Conservation (phyloP, 2,797 vertebrate species). For the Nannoperca australis region DNA sequence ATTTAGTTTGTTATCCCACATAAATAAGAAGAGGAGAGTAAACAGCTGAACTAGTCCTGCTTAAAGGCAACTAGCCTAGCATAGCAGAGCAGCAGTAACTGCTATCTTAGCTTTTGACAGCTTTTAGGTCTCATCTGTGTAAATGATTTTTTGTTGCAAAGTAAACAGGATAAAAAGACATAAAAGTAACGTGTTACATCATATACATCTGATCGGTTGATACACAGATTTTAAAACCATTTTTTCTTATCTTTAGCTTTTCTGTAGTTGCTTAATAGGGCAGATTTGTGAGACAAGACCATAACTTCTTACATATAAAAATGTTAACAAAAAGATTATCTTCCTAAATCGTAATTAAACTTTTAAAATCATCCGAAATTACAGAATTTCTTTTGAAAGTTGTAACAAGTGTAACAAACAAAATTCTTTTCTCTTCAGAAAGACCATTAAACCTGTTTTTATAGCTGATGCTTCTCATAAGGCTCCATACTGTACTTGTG, state of each 20-base stretch:
- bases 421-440: constrained; percentile 1
- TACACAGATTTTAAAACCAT: not conserved
- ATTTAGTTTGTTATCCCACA: not conserved
- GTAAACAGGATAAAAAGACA: not conserved
- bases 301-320: not conserved
- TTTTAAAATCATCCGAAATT: not conserved
- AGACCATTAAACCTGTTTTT: not conserved
- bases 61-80: not conserved
- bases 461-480: not conserved
- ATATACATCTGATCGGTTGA: not conserved
- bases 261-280: not conserved
- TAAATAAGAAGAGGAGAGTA: not conserved
- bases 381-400: not conserved
- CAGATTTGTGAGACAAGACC: not conserved
- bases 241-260: not conserved
- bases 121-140: not conserved
- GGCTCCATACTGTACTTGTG: constrained; percentile 4
- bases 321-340: not conserved
- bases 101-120: not conserved
- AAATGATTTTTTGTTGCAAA: not conserved
- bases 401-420: not conserved
- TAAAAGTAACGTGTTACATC: not conserved
- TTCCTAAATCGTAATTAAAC: not conserved
- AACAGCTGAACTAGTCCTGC: not conserved
- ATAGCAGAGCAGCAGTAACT: not conserved